phyloP scores from a whole-genome alignment of 1,140 invertebrate species.

The Drosophila punjabiensis region DNA sequence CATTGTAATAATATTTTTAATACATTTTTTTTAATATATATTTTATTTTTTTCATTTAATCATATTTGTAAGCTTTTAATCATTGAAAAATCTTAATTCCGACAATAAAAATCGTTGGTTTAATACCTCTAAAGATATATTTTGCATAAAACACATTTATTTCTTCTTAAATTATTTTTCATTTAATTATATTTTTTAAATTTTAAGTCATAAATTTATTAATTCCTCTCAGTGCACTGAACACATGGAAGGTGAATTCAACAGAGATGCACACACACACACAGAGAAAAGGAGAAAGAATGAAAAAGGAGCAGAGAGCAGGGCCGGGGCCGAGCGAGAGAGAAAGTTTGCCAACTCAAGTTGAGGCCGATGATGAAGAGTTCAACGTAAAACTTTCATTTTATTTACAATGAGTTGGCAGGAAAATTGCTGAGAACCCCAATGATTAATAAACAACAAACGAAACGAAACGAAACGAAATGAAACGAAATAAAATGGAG shows the following conservation, averaged over 20 bases:
- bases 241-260: constrained; percentile 23
- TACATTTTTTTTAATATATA: too few species aligned
- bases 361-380: constrained; percentile 62
- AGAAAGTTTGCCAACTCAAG: constrained; percentile 55
- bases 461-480: constrained; percentile 13
- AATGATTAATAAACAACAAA: constrained; percentile 53
- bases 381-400: constrained; percentile 71
- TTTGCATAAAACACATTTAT: too few species aligned
- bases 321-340: constrained; percentile 12
- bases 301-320: constrained; percentile 11
- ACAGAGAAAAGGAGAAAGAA: constrained; percentile 5
- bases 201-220: not conserved
- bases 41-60: too few species aligned
- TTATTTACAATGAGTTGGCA: constrained; percentile 74
- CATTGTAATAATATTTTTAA: too few species aligned
- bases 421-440: constrained; percentile 40
- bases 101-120: too few species aligned
- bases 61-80: too few species aligned
- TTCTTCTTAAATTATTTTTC: too few species aligned
- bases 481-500: not conserved
- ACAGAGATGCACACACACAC: constrained; percentile 18
- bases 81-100: too few species aligned
- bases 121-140: too few species aligned
- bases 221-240: constrained; percentile 12
- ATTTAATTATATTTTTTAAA: too few species aligned